Evolutionary conservation across 2,113 vertebrate species (phyloP).

Genomic region (Ochotona curzoniae): DNA sequence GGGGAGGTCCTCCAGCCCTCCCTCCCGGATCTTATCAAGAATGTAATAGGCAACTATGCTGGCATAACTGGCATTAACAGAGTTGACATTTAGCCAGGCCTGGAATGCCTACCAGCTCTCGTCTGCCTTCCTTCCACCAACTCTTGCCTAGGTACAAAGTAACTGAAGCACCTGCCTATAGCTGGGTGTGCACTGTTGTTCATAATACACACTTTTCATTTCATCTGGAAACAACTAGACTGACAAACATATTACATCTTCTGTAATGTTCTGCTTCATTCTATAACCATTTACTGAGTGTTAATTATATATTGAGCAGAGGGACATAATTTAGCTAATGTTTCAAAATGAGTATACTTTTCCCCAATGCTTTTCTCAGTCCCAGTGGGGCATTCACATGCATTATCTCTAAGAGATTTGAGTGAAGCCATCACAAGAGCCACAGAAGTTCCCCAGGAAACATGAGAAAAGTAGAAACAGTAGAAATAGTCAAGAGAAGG

Average conservation of each 20-base stretch:
- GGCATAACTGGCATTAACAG: too few species aligned
- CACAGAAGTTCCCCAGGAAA: neutral
- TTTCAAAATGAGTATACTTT: neutral
- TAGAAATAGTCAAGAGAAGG: neutral
- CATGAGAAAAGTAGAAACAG: neutral
- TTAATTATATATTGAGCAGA: neutral
- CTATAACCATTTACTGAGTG: neutral
- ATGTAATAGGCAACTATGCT: too few species aligned
- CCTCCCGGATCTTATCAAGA: too few species aligned
- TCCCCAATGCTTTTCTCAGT: neutral
- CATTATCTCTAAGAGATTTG: neutral
- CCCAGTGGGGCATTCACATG: neutral
- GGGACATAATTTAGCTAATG: neutral
- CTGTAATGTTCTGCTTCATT: neutral
- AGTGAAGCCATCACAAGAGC: neutral
- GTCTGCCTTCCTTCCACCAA: too few species aligned
- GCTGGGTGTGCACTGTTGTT: too few species aligned
- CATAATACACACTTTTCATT: too few species aligned
- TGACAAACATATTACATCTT: neutral
- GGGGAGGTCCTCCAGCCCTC: too few species aligned
- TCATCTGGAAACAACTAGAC: neutral
- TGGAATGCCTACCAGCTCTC: too few species aligned
- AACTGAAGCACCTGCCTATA: too few species aligned
- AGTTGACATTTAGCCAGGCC: too few species aligned
- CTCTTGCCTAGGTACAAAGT: too few species aligned